Evolutionary conservation across 2,797 vertebrate species (phyloP), one percentile per base, ranked within the genome.

Genomic region (Lerista edwardsae): DNA sequence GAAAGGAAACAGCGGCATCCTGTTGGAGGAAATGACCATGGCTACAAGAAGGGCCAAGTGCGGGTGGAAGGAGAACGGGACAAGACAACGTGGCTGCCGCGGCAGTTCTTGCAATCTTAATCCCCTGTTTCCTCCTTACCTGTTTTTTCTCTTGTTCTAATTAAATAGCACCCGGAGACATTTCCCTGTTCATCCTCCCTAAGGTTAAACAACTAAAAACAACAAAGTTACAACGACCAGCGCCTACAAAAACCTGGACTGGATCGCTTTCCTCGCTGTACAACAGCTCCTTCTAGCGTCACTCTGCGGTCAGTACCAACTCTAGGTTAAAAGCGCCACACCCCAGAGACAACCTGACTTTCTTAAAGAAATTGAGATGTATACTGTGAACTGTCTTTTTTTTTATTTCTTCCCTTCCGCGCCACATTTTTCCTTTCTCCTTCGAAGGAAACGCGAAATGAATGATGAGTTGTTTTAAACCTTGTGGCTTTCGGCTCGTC

Each of bases 161-260:
- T n/a, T n/a, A n/a, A n/a, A 72, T 29, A 83, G 81, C 65, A 89
- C 79, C 83, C 87, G 68, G 84, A 91, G 71, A 79, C 84, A 0
- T 82, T 86, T 31, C 82, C 86, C 61, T 85, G 73, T 15, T n/a
- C n/a, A 59, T 77, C 34, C 34, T 83, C 34, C 25, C 73, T 23
- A 34, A 36, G 64, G 87, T 62, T 27, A 57, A 55, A 41, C 51
- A 39, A 25, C 2, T 23, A 3, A 4, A 39, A 31, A 4, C 3
- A 15, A 25, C 15, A n/a, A 14, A 69, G 12, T 7, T 7, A 14
- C 51, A 6, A 21, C 21, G 6, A 27, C 3, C 23, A 57, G 78
- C 25, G 68, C 3, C 25, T 67, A 11, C 29, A 62, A 75, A 85
- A 85, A 85, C 21, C 62, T 61, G 71, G 72, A 7, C 9, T 61